phyloP scores from a whole-genome alignment of 2,888 invertebrate species.

The Eumacrocentrus americanus region DNA sequence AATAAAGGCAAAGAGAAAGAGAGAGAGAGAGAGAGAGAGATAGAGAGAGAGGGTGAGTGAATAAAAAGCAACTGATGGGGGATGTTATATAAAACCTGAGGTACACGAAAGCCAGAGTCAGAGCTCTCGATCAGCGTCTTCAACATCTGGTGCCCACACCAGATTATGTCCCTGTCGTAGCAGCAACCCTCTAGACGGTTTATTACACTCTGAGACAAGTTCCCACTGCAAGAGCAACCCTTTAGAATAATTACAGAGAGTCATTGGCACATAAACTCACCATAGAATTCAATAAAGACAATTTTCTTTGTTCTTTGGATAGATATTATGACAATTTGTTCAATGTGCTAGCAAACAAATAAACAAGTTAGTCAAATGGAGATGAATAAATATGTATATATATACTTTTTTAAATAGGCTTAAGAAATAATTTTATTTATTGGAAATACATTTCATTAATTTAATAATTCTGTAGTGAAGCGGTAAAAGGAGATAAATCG shows the following conservation, averaged over 20 bases:
- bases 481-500: too few species aligned
- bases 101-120: slow-evolving; percentile 28
- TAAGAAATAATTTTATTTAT: too few species aligned
- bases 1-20: too few species aligned
- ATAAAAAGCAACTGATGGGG: slow-evolving; percentile 21
- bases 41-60: slow-evolving; percentile 27
- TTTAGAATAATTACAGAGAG: slow-evolving; percentile 20
- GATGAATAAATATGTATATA: neutral
- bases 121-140: slow-evolving; percentile 28
- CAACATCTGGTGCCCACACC: slow-evolving; percentile 24
- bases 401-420: neutral
- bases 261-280: neutral
- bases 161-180: slow-evolving; percentile 26
- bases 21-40: slow-evolving; percentile 27
- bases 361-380: neutral
- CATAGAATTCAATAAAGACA: neutral
- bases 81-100: slow-evolving; percentile 27
- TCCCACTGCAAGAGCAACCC: slow-evolving; percentile 24
- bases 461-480: too few species aligned
- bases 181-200: slow-evolving; percentile 12
- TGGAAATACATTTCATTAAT: too few species aligned
- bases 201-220: slow-evolving; percentile 26
- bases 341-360: too few species aligned
- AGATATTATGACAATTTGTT: too few species aligned
- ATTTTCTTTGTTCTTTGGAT: too few species aligned